These are phyloP conservation scores for Seriola quinqueradiata DNA, from an alignment of 2,113 vertebrate species.

Conservation along the genomic window DNA sequence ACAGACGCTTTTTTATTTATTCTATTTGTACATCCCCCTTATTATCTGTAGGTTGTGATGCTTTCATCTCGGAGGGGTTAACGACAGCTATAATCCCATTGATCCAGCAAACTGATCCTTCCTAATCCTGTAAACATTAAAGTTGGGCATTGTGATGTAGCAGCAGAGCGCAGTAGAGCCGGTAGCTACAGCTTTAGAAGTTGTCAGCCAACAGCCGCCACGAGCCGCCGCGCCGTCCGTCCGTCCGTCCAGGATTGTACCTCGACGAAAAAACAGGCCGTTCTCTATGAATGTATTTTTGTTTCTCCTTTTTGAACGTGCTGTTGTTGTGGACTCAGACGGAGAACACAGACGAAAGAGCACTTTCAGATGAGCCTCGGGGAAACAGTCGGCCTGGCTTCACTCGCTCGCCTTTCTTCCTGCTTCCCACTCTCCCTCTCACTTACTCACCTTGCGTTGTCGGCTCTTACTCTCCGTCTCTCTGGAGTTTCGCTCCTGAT, in stretches of 20 bases:
- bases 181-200: slow-evolving; percentile 32
- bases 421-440: slow-evolving; percentile 47
- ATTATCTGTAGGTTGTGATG: slow-evolving; percentile 27
- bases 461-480: slow-evolving; percentile 21
- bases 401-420: slow-evolving; percentile 27
- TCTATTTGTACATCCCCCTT: not conserved
- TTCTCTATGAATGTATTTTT: slow-evolving; percentile 45
- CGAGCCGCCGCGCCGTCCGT: not conserved
- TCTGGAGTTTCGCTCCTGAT: slow-evolving; percentile 30
- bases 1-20: not conserved
- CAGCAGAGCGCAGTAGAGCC: not conserved
- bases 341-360: slow-evolving; percentile 51
- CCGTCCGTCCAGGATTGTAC: slow-evolving; percentile 5
- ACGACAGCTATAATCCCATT: slow-evolving; percentile 67
- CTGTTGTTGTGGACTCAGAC: slow-evolving; percentile 54
- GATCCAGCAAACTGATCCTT: slow-evolving; percentile 66
- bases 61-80: slow-evolving; percentile 50
- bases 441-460: slow-evolving; percentile 45
- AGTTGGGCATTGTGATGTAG: slow-evolving; percentile 45
- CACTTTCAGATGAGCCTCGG: slow-evolving; percentile 58
- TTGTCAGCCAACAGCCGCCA: too few species aligned
- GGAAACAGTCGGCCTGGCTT: slow-evolving; percentile 61
- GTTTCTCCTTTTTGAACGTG: not conserved
- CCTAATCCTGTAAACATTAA: slow-evolving; percentile 65
- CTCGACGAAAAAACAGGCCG: not conserved